A percentile compares a stretch with the other conserved stretches of the same genome.
phyloP scores from a whole-genome alignment of 2,113 vertebrate species.

The Pongo pygmaeus region DNA sequence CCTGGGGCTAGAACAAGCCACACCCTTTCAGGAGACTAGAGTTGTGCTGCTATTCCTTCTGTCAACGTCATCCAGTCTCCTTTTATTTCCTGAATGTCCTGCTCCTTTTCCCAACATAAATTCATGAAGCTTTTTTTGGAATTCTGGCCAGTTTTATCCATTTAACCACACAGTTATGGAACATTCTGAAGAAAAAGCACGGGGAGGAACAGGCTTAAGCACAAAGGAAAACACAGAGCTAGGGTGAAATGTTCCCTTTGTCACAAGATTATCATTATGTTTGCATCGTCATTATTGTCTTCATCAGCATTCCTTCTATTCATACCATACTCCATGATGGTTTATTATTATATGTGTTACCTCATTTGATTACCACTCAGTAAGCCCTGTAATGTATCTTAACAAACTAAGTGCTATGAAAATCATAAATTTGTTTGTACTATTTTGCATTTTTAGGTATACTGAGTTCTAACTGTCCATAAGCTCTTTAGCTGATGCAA shows the following conservation, averaged over 20 bases:
- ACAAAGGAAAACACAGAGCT: neutral
- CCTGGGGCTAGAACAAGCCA: fast-evolving
- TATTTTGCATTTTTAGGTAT: neutral
- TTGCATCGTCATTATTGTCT: too few species aligned
- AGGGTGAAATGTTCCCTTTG: neutral
- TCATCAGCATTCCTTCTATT: neutral
- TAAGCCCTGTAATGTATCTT: neutral
- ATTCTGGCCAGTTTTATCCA: neutral
- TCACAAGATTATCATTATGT: neutral
- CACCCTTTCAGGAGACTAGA: neutral
- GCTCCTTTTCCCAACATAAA: neutral
- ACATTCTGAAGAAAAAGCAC: neutral
- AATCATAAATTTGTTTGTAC: neutral
- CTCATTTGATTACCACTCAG: neutral
- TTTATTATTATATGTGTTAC: neutral
- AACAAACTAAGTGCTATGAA: neutral
- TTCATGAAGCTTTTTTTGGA: neutral
- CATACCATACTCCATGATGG: neutral
- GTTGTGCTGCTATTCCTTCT: neutral
- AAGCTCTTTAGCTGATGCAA: neutral
- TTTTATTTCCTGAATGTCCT: neutral
- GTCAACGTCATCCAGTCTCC: neutral
- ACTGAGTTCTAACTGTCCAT: neutral
- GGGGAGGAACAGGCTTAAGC: neutral
- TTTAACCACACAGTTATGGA: neutral